Evolutionary conservation across 2,113 vertebrate species (phyloP), one percentile per base, ranked within the genome.

Genomic region (Entomyzon cyanotis): DNA sequence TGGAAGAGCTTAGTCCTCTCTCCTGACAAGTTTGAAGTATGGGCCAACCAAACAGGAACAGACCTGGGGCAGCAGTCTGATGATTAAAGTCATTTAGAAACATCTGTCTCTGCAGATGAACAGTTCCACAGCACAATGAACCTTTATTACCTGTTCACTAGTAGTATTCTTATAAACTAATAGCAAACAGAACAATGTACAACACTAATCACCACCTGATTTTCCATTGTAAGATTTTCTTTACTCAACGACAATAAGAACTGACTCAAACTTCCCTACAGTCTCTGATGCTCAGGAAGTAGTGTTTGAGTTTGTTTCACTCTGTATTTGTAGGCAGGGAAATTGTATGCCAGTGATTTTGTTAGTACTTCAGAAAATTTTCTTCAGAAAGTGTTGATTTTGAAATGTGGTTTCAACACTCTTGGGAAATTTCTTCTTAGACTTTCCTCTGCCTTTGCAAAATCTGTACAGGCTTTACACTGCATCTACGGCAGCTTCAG

Each of bases 291-390:
- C 58, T 68, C 70, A 49, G 28, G 59, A 87, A 70, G 47, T 5
- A 46, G 31, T 12, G 24, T 49, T 30, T 55, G 12, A 25, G 19
- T n/a, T 91, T 53, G 17, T 62, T 78, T 78, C 56, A 65, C 16
- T 63, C n/a, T 46, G 21, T 74, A 56, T 71, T 62, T 88, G 39
- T 44, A 78, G 62, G 21, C 7, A 11, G 18, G 23, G 58, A 85
- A 93, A 88, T 12, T 22, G 15, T 39, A 63, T 0, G 0, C 18
- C 46, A 63, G 10, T 0, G 0, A 64, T 39, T 68, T 71, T 68
- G 5, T 30, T 53, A 60, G 31, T 30, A 73, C n/a, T 92, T 71
- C 41, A 52, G 35, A 68, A 50, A 0, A 39, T 41, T 88, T 55
- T 73, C 31, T 77, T 79, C 41, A 65, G 28, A 90, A 68, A 86